These are phyloP conservation scores for Thymallus thymallus DNA, from an alignment of 2,113 vertebrate genomes.

Conservation along the genomic window DNA sequence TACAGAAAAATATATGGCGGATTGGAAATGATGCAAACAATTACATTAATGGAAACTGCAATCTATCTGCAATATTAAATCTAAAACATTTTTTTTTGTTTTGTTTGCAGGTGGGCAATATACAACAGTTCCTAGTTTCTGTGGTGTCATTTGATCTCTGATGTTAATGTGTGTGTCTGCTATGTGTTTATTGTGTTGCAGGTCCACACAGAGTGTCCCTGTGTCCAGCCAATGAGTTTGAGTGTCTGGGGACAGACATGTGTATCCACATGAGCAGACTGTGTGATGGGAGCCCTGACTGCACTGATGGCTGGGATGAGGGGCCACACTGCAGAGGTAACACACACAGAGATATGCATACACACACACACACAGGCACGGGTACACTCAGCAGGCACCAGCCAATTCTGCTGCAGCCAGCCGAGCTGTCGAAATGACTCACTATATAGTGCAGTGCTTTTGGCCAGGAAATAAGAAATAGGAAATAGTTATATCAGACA, in stretches of 20 bases:
- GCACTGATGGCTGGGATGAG: constrained; percentile 87
- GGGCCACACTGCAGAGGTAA: constrained; percentile 90
- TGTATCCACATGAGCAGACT: constrained; percentile 91
- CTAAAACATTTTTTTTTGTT: too few relatives aligned
- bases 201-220: constrained; percentile 86
- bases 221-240: constrained; percentile 90
- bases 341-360: neutral
- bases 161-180: neutral
- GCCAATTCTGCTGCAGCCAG: too few relatives aligned
- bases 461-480: too few relatives aligned
- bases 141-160: neutral
- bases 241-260: constrained; percentile 86
- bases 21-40: too few relatives aligned
- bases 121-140: neutral
- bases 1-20: too few relatives aligned
- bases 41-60: too few relatives aligned
- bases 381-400: too few relatives aligned
- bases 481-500: too few relatives aligned
- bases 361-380: neutral
- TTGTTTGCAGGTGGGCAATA: too few relatives aligned
- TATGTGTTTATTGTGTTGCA: constrained; percentile 56
- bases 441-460: too few relatives aligned
- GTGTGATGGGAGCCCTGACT: constrained; percentile 86
- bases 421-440: too few relatives aligned
- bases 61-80: too few relatives aligned